A percentile compares a stretch with the other conserved stretches of the same genome.
phyloP scores from a whole-genome alignment of 2,888 invertebrate genomes.

The Heliconius ismenius region DNA sequence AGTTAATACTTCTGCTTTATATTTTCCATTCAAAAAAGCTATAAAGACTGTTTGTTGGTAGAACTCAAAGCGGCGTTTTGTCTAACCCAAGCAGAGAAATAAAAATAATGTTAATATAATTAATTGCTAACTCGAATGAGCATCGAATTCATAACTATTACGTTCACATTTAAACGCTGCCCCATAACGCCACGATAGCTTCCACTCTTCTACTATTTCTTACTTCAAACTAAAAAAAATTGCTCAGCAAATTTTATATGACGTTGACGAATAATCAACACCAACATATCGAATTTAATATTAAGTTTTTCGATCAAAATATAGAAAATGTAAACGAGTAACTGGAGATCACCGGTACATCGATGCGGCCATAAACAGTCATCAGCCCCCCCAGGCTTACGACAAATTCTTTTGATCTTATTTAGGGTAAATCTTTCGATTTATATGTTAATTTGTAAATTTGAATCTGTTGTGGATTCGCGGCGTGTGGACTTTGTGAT shows the following conservation, averaged over 20 bases:
- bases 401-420: slow-evolving; percentile 79
- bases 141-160: too few species aligned
- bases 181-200: not conserved
- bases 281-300: slow-evolving; percentile 15
- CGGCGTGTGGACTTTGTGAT: slow-evolving; percentile 64
- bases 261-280: not conserved
- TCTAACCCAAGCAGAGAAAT: too few species aligned
- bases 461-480: slow-evolving; percentile 71
- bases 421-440: slow-evolving; percentile 80
- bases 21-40: too few species aligned
- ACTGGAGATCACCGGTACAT: slow-evolving; percentile 53
- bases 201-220: not conserved
- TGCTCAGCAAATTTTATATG: not conserved
- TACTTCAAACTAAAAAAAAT: not conserved
- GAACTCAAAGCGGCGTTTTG: too few species aligned
- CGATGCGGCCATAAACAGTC: slow-evolving; percentile 68
- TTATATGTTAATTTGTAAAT: slow-evolving; percentile 80
- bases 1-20: too few species aligned
- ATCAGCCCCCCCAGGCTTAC: slow-evolving; percentile 66
- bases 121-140: too few species aligned
- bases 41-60: too few species aligned
- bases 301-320: slow-evolving; percentile 49
- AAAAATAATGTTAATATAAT: too few species aligned
- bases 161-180: too few species aligned
- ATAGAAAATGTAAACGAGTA: slow-evolving; percentile 62